A percentile compares a stretch with the other conserved stretches of the same genome.
phyloP scores from a whole-genome alignment of 2,888 invertebrate species.

The Nymphalis polychloros region DNA sequence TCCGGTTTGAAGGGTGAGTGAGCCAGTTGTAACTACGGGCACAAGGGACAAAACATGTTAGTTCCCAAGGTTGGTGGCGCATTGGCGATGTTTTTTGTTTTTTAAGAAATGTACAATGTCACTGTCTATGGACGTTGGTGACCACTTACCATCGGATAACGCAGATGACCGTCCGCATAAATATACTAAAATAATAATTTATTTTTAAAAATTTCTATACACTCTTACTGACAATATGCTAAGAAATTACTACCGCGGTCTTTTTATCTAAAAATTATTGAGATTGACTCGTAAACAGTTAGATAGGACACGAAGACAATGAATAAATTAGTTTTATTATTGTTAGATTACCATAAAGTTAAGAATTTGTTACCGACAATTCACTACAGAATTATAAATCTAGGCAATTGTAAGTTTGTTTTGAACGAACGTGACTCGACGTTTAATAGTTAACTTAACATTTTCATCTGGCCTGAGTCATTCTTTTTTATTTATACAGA shows the following conservation, averaged over 20 bases:
- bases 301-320: constrained; percentile 1
- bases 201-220: no score
- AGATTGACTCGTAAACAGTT: neutral
- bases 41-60: no score
- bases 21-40: no score
- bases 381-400: constrained; percentile 25
- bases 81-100: no score
- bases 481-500: constrained; percentile 14
- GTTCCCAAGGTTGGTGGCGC: no score
- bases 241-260: neutral
- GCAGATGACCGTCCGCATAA: no score
- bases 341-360: constrained; percentile 6
- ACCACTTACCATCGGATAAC: no score
- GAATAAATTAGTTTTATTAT: constrained; percentile 13
- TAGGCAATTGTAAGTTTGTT: constrained; percentile 27
- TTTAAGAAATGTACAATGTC: no score
- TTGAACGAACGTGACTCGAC: constrained; percentile 25
- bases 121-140: no score
- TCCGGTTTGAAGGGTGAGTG: no score
- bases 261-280: neutral
- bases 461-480: constrained; percentile 34
- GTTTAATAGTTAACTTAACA: constrained; percentile 34
- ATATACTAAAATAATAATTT: no score
- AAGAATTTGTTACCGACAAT: constrained; percentile 12
- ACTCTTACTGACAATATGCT: neutral